Percentiles rank a stretch among this genome's conserved stretches.
These are phyloP conservation scores for Lacerta bilineata DNA, from an alignment of 2,797 vertebrate species.

Conservation along the genomic window DNA sequence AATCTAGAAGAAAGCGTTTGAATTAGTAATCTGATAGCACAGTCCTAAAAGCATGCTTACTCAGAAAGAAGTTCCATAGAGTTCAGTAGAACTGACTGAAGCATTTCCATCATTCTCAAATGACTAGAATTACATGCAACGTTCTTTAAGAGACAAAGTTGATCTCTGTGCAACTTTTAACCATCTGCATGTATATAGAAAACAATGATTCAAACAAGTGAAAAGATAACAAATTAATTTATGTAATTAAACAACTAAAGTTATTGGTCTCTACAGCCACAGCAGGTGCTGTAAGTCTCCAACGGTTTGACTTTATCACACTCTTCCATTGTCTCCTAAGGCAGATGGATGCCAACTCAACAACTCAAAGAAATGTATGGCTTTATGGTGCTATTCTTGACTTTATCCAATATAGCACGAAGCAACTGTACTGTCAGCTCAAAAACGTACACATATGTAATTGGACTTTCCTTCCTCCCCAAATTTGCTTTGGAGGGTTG, in stretches of 20 bases:
- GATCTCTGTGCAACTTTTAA: neutral
- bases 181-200: neutral
- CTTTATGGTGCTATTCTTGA: neutral
- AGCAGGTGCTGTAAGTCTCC: no score
- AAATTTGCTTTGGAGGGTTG: no score
- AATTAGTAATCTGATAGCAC: neutral
- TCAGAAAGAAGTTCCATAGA: neutral
- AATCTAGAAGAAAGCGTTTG: neutral
- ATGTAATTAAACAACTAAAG: neutral
- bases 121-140: neutral
- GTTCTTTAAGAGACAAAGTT: neutral
- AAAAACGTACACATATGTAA: no score
- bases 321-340: no score
- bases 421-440: no score
- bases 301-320: no score
- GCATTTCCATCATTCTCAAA: neutral
- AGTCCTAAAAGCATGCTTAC: neutral
- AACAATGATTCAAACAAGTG: neutral
- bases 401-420: no score
- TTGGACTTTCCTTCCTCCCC: no score
- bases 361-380: neutral
- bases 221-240: neutral
- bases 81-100: neutral
- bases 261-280: no score
- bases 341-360: no score